Evolutionary conservation across 2,888 invertebrate species (phyloP).

Genomic region (Drosophila cracens): DNA sequence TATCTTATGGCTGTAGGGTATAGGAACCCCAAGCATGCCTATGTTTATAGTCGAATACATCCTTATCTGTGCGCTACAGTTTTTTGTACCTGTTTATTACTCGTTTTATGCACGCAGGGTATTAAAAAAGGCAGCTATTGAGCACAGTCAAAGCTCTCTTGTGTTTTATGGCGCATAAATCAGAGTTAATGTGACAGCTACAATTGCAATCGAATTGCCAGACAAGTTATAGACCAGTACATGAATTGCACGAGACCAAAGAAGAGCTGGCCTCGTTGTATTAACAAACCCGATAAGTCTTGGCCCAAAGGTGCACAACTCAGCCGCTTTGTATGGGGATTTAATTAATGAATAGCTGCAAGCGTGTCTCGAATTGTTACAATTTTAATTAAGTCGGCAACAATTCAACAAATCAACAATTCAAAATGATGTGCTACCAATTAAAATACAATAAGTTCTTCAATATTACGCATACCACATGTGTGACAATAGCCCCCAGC

Average conservation of each 20-base stretch:
- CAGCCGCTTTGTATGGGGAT: neutral
- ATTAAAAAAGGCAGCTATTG: neutral
- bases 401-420: slow-evolving; percentile 36
- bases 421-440: slow-evolving; percentile 16
- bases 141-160: slow-evolving; percentile 17
- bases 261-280: slow-evolving; percentile 1
- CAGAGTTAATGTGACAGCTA: slow-evolving; percentile 60
- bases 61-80: neutral
- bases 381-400: slow-evolving; percentile 43
- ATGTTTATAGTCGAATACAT: neutral
- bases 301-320: neutral
- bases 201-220: slow-evolving; percentile 56
- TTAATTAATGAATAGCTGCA: slow-evolving; percentile 18
- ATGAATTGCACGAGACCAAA: neutral
- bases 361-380: slow-evolving; percentile 23
- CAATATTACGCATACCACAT: slow-evolving; percentile 32
- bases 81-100: neutral
- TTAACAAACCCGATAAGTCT: slow-evolving; percentile 7
- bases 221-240: slow-evolving; percentile 43
- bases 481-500: slow-evolving; percentile 6
- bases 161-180: slow-evolving; percentile 73
- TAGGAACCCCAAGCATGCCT: neutral
- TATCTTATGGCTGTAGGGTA: neutral
- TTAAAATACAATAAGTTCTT: slow-evolving; percentile 12
- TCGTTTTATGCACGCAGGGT: neutral